Base-by-base conservation (phyloP, 2,797 vertebrate species). In the Sebastes cheni region DNA sequence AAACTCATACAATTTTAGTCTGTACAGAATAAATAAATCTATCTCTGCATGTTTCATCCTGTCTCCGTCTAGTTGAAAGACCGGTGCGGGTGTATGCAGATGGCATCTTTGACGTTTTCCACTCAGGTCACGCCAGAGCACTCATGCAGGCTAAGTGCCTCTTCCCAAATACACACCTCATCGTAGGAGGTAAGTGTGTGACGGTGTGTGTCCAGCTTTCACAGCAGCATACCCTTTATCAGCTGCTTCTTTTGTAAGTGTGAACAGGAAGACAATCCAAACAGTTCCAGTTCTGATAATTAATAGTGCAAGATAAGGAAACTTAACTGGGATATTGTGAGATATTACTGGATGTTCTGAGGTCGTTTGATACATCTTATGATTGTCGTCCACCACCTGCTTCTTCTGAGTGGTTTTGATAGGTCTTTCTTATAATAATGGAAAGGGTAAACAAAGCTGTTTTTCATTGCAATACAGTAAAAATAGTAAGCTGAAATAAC, bases 121-220 rank as follows among this genome's bases (percentile, higher is more conserved):
- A 99, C 91, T 99, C 98, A 6, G 98, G 98, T 86, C 98, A 99
- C 14, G 98, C 98, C 84, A 97, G 98, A 58, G 98, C 98, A 55
- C 95, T 99, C 89, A 99, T 99, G 98, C 98, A 99, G 94, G 98
- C 98, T 0, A 99, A 99, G 94, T 95, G 96, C 84, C 98, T 99
- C 84, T 99, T 99, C 87, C 98, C 98, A 72, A 99, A 99, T 83
- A 99, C 98, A 29, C 97, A 99, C 92, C 97, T 99, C 88, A 99
- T 99, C 59, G 98, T 99, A 0, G 98, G 98, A 92, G 98, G 98
- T 99, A 93, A 81, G 80, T 58, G 9, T 29, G 23, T 18, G 8
- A 27, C 6, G 52, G 8, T 67, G n/a, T 61, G 50, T 22, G 20
- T 69, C n/a, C 22, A 29, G 23, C 25, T 4, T 62, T 55, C 18